phyloP scores from a whole-genome alignment of 37 sponge, comb jelly and placozoan species.

The Chondrosia reniformis region DNA sequence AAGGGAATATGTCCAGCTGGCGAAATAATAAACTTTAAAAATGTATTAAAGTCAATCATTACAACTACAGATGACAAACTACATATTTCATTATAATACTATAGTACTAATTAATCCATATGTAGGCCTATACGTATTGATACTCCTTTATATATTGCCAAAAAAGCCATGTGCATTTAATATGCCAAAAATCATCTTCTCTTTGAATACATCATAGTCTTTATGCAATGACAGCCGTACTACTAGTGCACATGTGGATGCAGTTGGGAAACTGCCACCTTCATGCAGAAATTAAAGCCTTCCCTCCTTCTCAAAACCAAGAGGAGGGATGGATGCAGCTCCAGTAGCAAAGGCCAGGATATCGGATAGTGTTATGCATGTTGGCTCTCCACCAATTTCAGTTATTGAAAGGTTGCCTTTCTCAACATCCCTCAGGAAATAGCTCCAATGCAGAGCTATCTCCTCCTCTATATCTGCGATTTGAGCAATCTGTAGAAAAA shows the following conservation, averaged over 20 bases:
- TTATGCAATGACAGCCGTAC: not conserved
- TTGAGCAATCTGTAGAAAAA: not conserved
- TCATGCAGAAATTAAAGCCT: not conserved
- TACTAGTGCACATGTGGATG: not conserved
- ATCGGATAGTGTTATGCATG: conserved; percentile 1
- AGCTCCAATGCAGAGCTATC: conserved; percentile 1
- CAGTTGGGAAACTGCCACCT: not conserved
- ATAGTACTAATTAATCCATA: too few species aligned
- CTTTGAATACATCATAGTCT: conserved; percentile 17
- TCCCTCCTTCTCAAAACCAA: conserved; percentile 5
- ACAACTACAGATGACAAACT: too few species aligned
- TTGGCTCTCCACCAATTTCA: not conserved
- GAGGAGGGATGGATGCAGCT: not conserved
- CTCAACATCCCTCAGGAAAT: conserved; percentile 13
- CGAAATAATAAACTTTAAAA: too few species aligned
- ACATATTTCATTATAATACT: too few species aligned
- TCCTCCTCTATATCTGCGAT: conserved; percentile 11
- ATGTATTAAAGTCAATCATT: too few species aligned
- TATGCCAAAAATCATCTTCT: conserved; percentile 9
- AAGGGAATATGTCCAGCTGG: too few species aligned
- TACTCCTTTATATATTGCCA: conserved; percentile 20
- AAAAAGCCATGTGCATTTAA: conserved; percentile 20
- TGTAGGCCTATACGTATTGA: too few species aligned
- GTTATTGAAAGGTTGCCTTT: not conserved
- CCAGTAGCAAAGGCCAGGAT: conserved; percentile 20